A percentile compares a stretch with the other conserved stretches of the same genome.
Evolutionary conservation across 2,888 invertebrate genomes (phyloP).

Genomic region (Macaria liturata): DNA sequence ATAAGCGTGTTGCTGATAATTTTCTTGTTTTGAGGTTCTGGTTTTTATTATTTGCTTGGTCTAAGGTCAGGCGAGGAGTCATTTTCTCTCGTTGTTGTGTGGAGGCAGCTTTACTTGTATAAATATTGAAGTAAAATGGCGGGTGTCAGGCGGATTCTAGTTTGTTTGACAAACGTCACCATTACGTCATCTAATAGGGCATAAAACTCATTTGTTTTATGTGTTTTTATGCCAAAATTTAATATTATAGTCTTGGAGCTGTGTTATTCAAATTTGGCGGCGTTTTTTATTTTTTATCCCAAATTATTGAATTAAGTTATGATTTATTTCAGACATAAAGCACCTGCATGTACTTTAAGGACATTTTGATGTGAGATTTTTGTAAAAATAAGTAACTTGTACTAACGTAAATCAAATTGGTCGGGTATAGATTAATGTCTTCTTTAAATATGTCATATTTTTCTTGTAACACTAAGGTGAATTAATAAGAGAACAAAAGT

Average conservation of each 20-base stretch:
- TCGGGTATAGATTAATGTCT: slow-evolving; percentile 6
- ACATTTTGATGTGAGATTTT: slow-evolving; percentile 1
- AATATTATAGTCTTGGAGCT: slow-evolving; percentile 19
- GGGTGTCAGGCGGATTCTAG: slow-evolving; percentile 62
- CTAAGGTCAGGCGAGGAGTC: slow-evolving; percentile 34
- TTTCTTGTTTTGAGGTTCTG: slow-evolving; percentile 26
- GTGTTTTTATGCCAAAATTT: slow-evolving; percentile 25
- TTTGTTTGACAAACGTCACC: slow-evolving; percentile 47
- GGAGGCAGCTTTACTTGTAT: slow-evolving; percentile 39
- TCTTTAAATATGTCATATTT: slow-evolving; percentile 7
- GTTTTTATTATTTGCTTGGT: slow-evolving; percentile 32
- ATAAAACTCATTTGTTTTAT: slow-evolving; percentile 36
- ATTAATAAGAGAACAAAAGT: slow-evolving; percentile 5
- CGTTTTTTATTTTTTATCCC: slow-evolving; percentile 15
- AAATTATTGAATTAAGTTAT: slow-evolving; percentile 11
- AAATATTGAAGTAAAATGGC: slow-evolving; percentile 55
- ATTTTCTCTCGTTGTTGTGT: slow-evolving; percentile 36
- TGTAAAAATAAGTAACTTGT: background rate
- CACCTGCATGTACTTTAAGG: slow-evolving; percentile 10
- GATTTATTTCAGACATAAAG: slow-evolving; percentile 17
- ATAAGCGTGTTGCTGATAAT: slow-evolving; percentile 23
- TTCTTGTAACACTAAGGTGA: background rate
- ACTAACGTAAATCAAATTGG: slow-evolving; percentile 1
- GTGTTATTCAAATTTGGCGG: slow-evolving; percentile 23
- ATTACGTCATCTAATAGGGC: slow-evolving; percentile 60